These are phyloP conservation scores for Limnothrissa miodon DNA, from an alignment of 2,113 vertebrate genomes.

Conservation along the genomic window DNA sequence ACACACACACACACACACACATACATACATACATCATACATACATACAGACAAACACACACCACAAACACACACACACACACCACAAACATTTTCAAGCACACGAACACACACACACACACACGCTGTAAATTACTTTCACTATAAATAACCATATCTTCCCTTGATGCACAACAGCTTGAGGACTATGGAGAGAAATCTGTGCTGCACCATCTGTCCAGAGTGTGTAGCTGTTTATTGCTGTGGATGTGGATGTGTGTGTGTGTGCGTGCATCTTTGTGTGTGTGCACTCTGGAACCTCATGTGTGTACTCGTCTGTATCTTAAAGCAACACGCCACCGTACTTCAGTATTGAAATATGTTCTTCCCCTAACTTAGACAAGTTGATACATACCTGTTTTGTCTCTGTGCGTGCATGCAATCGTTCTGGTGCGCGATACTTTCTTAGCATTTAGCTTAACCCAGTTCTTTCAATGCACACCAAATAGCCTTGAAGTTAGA, in stretches of 20 bases:
- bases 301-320: not conserved
- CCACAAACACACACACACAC: constrained; percentile 14
- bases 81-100: constrained; percentile 11
- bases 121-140: constrained; percentile 21
- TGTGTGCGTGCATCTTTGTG: too few species aligned
- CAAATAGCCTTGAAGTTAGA: too few species aligned
- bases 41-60: constrained; percentile 17
- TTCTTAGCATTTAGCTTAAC: too few species aligned
- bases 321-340: too few species aligned
- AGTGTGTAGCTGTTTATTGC: constrained; percentile 31
- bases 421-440: too few species aligned
- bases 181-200: constrained; percentile 54
- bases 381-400: too few species aligned
- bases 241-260: not conserved
- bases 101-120: constrained; percentile 11
- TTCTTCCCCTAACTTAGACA: too few species aligned
- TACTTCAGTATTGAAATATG: too few species aligned
- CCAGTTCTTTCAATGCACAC: too few species aligned
- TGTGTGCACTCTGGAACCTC: too few species aligned
- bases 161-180: constrained; percentile 54
- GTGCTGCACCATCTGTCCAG: constrained; percentile 67
- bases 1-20: constrained; percentile 19
- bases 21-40: not conserved
- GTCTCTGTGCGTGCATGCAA: too few species aligned
- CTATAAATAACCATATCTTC: constrained; percentile 17